A percentile compares a stretch with the other conserved stretches of the same genome.
Conservation (phyloP, 1,140 invertebrate species). For the Thaumetopoea pityocampa region DNA sequence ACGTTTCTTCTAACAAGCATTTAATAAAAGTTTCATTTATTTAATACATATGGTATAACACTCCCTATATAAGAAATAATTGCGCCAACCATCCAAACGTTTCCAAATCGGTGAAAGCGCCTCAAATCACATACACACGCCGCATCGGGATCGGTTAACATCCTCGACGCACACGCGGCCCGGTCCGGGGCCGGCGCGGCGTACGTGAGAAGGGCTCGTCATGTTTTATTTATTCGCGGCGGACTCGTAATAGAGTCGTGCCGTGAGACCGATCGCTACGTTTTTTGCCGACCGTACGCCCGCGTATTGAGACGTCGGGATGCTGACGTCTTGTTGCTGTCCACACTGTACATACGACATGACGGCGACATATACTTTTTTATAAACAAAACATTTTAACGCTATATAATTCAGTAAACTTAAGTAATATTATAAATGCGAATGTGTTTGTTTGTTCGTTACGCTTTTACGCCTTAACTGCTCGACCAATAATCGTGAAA, state of each 20-base stretch:
- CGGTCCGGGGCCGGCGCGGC: conserved; percentile 56
- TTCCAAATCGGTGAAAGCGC: conserved; percentile 34
- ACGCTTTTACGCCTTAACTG: too few relatives aligned
- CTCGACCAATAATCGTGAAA: too few relatives aligned
- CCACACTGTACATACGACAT: conserved; percentile 59
- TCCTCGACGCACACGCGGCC: conserved; percentile 42
- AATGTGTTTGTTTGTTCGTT: too few relatives aligned
- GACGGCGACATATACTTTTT: conserved; percentile 61
- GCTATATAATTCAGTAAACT: too few relatives aligned
- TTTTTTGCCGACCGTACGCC: conserved; percentile 64
- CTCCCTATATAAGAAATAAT: conserved; percentile 22
- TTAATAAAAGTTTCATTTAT: too few relatives aligned
- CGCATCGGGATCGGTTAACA: conserved; percentile 61
- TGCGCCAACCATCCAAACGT: conserved; percentile 24
- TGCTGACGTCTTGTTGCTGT: conserved; percentile 70
- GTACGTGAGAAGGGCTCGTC: conserved; percentile 69
- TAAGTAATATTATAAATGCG: too few relatives aligned
- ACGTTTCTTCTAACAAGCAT: too few relatives aligned
- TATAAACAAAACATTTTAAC: too few relatives aligned
- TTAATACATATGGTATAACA: conserved; percentile 3
- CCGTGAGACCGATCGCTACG: conserved; percentile 63
- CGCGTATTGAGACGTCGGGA: conserved; percentile 71
- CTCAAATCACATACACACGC: conserved; percentile 57
- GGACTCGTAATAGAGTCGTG: conserved; percentile 72
- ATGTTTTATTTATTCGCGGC: conserved; percentile 74